Percentiles rank a stretch among this genome's conserved stretches.
Evolutionary conservation across 2,797 vertebrate species (phyloP).

Genomic region (Pseudochirops cupreus): DNA sequence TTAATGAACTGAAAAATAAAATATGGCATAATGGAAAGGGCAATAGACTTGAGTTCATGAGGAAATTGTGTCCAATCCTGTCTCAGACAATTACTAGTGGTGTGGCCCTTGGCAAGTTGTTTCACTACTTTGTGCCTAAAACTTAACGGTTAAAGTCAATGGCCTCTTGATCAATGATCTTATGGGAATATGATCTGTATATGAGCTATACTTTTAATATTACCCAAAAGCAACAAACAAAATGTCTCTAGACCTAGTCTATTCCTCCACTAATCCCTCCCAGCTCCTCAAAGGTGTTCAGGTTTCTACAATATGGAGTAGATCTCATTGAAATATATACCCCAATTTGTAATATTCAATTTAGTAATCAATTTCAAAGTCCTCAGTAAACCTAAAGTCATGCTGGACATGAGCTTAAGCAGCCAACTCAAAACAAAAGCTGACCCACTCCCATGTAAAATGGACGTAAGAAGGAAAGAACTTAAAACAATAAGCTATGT

Average conservation of each 20-base stretch:
- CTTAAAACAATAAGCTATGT: constrained; percentile 32
- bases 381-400: constrained; percentile 55
- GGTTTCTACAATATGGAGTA: constrained; percentile 14
- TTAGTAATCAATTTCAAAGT: constrained; percentile 58
- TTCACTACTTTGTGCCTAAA: background rate
- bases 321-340: constrained; percentile 48
- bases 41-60: background rate
- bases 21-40: constrained; percentile 3
- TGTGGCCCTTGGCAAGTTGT: background rate
- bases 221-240: constrained; percentile 42
- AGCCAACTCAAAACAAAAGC: constrained; percentile 41
- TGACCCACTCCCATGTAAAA: constrained; percentile 39
- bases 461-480: background rate
- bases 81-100: background rate
- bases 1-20: background rate
- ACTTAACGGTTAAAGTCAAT: background rate
- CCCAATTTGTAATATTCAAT: constrained; percentile 42
- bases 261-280: background rate
- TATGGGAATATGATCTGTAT: background rate
- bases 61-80: background rate
- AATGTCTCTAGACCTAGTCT: constrained; percentile 11
- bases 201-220: constrained; percentile 7
- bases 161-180: background rate
- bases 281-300: constrained; percentile 25
- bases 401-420: constrained; percentile 40